These are phyloP conservation scores for Rhabdophis nuchalis DNA, from an alignment of 2,797 vertebrate genomes.

Conservation along the genomic window DNA sequence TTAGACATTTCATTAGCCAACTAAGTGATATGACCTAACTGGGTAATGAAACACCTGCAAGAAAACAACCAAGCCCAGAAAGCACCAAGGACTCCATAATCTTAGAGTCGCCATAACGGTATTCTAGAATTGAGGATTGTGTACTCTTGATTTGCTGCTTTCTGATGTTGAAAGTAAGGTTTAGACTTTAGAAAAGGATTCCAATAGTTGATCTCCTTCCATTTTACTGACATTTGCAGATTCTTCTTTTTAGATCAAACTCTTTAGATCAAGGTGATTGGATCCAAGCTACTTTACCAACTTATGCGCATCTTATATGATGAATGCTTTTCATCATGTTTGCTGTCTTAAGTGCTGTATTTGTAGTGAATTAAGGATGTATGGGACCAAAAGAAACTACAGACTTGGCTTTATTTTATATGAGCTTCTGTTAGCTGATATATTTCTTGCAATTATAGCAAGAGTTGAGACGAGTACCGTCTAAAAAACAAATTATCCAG, in stretches of 20 bases:
- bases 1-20: no score
- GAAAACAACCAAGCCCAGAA: no score
- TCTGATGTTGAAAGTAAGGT: slow-evolving; percentile 21
- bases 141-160: no score
- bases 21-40: no score
- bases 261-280: slow-evolving; percentile 16
- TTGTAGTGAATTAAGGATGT: slow-evolving; percentile 29
- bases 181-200: background rate
- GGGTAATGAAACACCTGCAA: no score
- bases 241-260: background rate
- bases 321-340: slow-evolving; percentile 41
- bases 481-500: background rate
- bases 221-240: background rate
- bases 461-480: background rate
- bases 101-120: background rate
- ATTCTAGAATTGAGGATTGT: background rate
- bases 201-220: background rate
- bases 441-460: slow-evolving; percentile 46
- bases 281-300: slow-evolving; percentile 30
- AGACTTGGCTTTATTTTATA: slow-evolving; percentile 53
- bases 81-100: background rate
- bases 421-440: slow-evolving; percentile 46
- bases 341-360: background rate
- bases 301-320: slow-evolving; percentile 28
- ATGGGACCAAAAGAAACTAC: slow-evolving; percentile 36